Conservation (phyloP, 1,140 invertebrate genomes). For the Oreohelix idahoensis region DNA sequence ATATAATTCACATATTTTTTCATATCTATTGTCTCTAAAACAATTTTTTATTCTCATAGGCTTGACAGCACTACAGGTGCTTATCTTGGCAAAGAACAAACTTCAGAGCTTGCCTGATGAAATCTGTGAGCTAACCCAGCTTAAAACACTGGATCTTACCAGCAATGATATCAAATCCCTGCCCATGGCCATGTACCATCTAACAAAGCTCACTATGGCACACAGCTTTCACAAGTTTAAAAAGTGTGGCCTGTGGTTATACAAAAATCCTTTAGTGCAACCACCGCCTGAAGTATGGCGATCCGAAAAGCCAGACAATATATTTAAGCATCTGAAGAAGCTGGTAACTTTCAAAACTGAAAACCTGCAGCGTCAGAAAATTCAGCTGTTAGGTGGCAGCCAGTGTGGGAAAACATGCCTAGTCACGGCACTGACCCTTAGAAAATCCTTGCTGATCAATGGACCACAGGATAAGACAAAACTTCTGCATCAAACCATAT, state of each 20-base stretch:
- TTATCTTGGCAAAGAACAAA: slow-evolving; percentile 64
- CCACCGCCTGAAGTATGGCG: slow-evolving; percentile 71
- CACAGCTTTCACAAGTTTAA: slow-evolving; percentile 67
- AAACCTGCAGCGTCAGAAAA: slow-evolving; percentile 69
- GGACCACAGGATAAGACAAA: slow-evolving; percentile 53
- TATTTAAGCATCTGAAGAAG: slow-evolving; percentile 69
- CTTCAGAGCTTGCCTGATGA: slow-evolving; percentile 64
- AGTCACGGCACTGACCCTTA: slow-evolving; percentile 53
- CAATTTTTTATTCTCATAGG: slow-evolving; percentile 22
- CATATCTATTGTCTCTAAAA: no score
- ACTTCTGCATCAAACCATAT: slow-evolving; percentile 56
- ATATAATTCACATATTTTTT: no score
- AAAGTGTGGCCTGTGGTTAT: slow-evolving; percentile 71
- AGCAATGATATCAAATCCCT: slow-evolving; percentile 63
- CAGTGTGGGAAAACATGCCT: slow-evolving; percentile 70
- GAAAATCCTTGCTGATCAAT: slow-evolving; percentile 55
- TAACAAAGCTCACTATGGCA: slow-evolving; percentile 62
- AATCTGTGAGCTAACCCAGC: slow-evolving; percentile 63
- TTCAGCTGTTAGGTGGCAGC: slow-evolving; percentile 66
- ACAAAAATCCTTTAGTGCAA: slow-evolving; percentile 69
- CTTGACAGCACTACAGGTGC: slow-evolving; percentile 56
- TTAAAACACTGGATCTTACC: slow-evolving; percentile 69
- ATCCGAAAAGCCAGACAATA: slow-evolving; percentile 66
- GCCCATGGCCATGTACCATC: slow-evolving; percentile 64
- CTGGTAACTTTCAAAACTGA: slow-evolving; percentile 68